Conservation (phyloP, 2,113 vertebrate species). For the Trinectes maculatus region DNA sequence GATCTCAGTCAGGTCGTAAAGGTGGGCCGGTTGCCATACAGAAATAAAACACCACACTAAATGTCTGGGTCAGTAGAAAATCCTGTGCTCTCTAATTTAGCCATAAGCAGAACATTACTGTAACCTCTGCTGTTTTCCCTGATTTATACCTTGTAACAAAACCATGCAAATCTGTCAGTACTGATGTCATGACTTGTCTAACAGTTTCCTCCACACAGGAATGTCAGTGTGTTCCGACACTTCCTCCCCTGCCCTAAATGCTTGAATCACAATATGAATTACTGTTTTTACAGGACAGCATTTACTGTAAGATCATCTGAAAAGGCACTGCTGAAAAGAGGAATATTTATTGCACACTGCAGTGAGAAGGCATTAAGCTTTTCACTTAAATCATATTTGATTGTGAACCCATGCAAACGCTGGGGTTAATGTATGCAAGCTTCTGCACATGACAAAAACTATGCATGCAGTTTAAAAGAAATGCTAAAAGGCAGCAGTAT, state of each 20-base stretch:
- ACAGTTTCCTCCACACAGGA: constrained; percentile 68
- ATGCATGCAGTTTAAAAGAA: neutral
- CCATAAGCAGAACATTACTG: constrained; percentile 58
- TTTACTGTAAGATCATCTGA: constrained; percentile 16
- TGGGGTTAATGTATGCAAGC: neutral
- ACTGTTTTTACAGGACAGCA: constrained; percentile 41
- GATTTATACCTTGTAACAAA: constrained; percentile 75
- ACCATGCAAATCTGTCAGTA: constrained; percentile 70
- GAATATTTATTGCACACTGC: neutral
- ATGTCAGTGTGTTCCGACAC: constrained; percentile 53
- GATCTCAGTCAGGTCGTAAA: constrained; percentile 34
- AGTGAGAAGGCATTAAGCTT: neutral
- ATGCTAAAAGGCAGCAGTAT: constrained; percentile 18
- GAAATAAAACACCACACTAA: constrained; percentile 45
- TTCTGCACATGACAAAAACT: constrained; percentile 24
- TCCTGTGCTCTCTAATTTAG: constrained; percentile 70
- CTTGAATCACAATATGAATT: constrained; percentile 60
- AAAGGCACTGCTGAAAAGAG: neutral
- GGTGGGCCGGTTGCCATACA: constrained; percentile 35
- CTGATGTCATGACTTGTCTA: constrained; percentile 78
- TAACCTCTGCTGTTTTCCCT: constrained; percentile 45
- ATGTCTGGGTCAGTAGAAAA: constrained; percentile 60
- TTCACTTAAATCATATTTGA: neutral
- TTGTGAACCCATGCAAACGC: too few relatives aligned
- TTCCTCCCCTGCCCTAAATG: constrained; percentile 60